Percentiles rank a stretch among this genome's conserved stretches.
phyloP scores from a whole-genome alignment of 2,888 invertebrate genomes.

The Phytoseiulus persimilis region DNA sequence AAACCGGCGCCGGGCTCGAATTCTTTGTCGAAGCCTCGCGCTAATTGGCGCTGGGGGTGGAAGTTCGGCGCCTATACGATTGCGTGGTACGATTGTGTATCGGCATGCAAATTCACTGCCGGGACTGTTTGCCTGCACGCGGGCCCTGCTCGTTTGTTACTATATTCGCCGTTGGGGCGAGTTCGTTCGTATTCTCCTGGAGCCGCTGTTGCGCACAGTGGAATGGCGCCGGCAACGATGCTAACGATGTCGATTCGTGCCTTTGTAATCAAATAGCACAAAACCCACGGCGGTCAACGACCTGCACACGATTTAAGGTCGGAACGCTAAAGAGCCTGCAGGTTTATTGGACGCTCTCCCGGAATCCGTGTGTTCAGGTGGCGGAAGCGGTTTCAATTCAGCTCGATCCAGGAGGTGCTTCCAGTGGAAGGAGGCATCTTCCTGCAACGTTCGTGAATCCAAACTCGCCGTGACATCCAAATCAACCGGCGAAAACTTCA shows the following conservation, averaged over 20 bases:
- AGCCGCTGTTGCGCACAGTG: too few relatives aligned
- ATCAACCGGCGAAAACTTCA: too few relatives aligned
- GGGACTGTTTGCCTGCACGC: neutral
- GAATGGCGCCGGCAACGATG: neutral
- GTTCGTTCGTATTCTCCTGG: too few relatives aligned
- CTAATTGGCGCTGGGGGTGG: neutral
- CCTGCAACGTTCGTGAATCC: too few relatives aligned
- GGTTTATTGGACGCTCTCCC: neutral
- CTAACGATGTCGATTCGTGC: neutral
- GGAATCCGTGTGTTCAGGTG: neutral
- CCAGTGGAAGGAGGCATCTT: neutral
- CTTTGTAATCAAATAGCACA: neutral
- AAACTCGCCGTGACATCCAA: too few relatives aligned
- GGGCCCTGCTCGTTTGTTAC: neutral
- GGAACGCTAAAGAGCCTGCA: neutral
- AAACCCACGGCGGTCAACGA: neutral
- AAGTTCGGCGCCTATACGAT: neutral
- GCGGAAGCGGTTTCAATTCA: neutral
- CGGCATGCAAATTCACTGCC: neutral
- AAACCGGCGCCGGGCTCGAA: neutral
- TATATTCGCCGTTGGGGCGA: neutral
- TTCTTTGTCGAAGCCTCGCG: neutral
- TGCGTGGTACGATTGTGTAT: neutral
- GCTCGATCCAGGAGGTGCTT: neutral
- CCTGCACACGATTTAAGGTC: slow-evolving; percentile 5